Evolutionary conservation across 64 coral and sea anemone genomes (phyloP).

Genomic region (Trachythela sp.): DNA sequence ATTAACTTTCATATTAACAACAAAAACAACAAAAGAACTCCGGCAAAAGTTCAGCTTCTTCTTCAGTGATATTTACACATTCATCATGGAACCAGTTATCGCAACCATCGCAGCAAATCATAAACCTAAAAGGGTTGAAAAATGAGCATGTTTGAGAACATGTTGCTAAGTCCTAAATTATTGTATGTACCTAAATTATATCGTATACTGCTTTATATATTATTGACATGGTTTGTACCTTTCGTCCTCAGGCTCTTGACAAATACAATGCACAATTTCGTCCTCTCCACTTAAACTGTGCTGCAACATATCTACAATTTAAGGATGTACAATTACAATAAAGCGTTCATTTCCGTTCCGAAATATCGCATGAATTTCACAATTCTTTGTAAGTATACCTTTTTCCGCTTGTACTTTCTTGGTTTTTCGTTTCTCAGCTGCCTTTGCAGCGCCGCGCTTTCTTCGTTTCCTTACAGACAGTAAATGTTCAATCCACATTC

Average conservation of each 20-base stretch:
- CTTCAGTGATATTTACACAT: constrained; percentile 15
- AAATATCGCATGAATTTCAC: not conserved
- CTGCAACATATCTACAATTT: not conserved
- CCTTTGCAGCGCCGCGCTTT: constrained; percentile 30
- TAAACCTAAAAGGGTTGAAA: not conserved
- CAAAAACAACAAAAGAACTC: constrained; percentile 5
- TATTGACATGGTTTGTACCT: not conserved
- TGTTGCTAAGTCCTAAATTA: too few species aligned
- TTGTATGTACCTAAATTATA: not conserved
- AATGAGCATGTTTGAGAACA: not conserved
- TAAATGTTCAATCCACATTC: constrained; percentile 43
- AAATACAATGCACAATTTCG: not conserved
- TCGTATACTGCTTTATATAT: not conserved
- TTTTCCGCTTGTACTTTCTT: constrained; percentile 9
- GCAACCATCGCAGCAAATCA: constrained; percentile 10
- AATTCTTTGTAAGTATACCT: not conserved
- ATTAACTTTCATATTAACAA: not conserved
- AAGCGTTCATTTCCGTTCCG: not conserved
- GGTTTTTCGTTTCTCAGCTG: constrained; percentile 34
- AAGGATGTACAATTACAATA: not conserved
- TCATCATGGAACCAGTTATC: constrained; percentile 20
- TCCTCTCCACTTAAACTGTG: not conserved
- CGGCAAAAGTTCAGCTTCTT: constrained; percentile 27
- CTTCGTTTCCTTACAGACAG: constrained; percentile 18
- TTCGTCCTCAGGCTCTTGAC: constrained; percentile 11